Evolutionary conservation across 2,888 invertebrate genomes (phyloP).

Genomic region (Allophyes oxyacanthae): DNA sequence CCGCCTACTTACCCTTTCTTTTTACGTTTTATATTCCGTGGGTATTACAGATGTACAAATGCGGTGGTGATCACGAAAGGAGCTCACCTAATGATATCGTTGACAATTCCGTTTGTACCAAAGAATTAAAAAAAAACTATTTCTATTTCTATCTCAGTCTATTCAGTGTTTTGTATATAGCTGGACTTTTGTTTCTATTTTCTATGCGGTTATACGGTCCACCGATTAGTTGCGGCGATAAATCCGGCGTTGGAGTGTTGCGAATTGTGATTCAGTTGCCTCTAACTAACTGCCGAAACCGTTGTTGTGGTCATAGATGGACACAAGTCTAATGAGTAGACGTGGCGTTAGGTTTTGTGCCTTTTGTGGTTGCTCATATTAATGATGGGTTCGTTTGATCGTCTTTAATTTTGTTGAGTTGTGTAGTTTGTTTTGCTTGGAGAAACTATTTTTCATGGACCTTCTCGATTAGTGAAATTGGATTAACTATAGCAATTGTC

Average conservation of each 20-base stretch:
- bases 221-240: slow-evolving; percentile 58
- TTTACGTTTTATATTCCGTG: too few relatives aligned
- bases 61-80: too few relatives aligned
- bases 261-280: slow-evolving; percentile 62
- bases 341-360: slow-evolving; percentile 39
- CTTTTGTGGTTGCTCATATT: slow-evolving; percentile 38
- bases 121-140: too few relatives aligned
- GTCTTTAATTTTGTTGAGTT: slow-evolving; percentile 39
- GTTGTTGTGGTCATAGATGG: slow-evolving; percentile 54
- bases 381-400: slow-evolving; percentile 31
- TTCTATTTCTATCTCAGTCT: too few relatives aligned
- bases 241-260: slow-evolving; percentile 60
- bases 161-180: too few relatives aligned
- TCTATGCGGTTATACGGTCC: slow-evolving; percentile 31
- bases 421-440: slow-evolving; percentile 18
- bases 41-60: too few relatives aligned
- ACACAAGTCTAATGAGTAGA: slow-evolving; percentile 52
- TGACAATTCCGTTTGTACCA: too few relatives aligned
- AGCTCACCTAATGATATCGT: too few relatives aligned
- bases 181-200: slow-evolving; percentile 23
- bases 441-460: background rate
- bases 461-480: background rate
- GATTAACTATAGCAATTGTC: background rate
- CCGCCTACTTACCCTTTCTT: too few relatives aligned
- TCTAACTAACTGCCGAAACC: slow-evolving; percentile 56